Conservation (phyloP, 2,888 invertebrate species). For the Thymelicus sylvestris region DNA sequence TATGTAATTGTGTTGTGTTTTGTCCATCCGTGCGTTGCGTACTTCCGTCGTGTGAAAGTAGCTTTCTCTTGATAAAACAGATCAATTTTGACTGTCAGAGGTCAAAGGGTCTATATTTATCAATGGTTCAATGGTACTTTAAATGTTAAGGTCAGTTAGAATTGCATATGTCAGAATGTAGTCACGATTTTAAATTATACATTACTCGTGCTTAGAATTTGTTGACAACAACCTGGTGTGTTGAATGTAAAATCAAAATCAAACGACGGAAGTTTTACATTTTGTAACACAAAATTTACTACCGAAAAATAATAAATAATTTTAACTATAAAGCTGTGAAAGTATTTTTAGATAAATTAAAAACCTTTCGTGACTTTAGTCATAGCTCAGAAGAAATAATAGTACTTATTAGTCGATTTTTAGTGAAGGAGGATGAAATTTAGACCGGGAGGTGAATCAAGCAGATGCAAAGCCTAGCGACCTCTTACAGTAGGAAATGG, state of each 20-base stretch:
- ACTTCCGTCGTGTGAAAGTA: slow-evolving; percentile 67
- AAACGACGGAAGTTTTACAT: too few species aligned
- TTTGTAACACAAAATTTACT: too few species aligned
- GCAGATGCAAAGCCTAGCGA: too few species aligned
- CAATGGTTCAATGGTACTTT: background rate
- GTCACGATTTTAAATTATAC: slow-evolving; percentile 12
- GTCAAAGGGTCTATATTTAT: slow-evolving; percentile 58
- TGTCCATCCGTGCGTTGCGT: slow-evolving; percentile 54
- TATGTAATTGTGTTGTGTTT: slow-evolving; percentile 59
- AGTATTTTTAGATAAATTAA: too few species aligned
- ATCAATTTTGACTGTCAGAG: slow-evolving; percentile 54
- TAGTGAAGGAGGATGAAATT: too few species aligned
- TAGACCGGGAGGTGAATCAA: too few species aligned
- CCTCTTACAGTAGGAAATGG: too few species aligned
- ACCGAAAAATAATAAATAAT: too few species aligned
- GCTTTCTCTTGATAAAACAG: slow-evolving; percentile 66
- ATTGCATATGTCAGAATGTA: slow-evolving; percentile 6
- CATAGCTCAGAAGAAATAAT: too few species aligned
- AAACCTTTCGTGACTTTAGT: too few species aligned
- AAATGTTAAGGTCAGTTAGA: slow-evolving; percentile 13
- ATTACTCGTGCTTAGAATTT: background rate
- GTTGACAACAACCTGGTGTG: slow-evolving; percentile 1
- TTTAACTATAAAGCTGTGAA: too few species aligned
- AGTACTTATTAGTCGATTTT: too few species aligned
- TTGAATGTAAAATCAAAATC: background rate